Evolutionary conservation across 2,113 vertebrate species (phyloP), one percentile per base, ranked within the genome.

Genomic region (Turnix velox): DNA sequence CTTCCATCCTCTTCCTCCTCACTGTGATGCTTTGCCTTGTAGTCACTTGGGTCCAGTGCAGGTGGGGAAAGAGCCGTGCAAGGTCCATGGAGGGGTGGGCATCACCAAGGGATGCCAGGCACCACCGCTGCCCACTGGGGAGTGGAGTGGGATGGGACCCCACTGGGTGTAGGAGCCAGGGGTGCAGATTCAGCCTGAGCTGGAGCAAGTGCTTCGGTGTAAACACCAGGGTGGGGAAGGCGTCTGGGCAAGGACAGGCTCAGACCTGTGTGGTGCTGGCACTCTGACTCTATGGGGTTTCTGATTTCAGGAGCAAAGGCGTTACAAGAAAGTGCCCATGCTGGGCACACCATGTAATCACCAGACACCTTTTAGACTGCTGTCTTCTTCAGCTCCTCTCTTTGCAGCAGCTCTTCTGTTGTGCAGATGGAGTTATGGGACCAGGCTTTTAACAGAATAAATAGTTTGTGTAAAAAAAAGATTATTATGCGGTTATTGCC

Each of bases 211-310:
- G 0, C 49, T 89, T 72, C 0, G 2, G 77, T 6, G 9, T 95
- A 95, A 96, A 96, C 94, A 96, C 7, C 0, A 18, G 94, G 91
- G 94, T 91, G 94, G 94, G 90, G 94, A 95, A 85, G 62, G 74
- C 3, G 84, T 91, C 94, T 91, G 92, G 87, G 93, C 74, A 0
- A 0, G 65, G 93, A 54, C 95, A 95, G 74, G 95, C 93, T 95
- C 90, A 92, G 94, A 91, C 95, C 78, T 92, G 95, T 0, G 3
- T 0, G 0, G 66, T 2, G 6, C 84, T 91, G 89, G 84, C 93
- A 27, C 68, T 92, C 65, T 0, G 0, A 14, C 67, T 84, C 58
- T 63, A 0, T 24, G 54, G 66, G 42, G 81, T 73, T 93, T 86
- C 88, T 83, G 92, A 59, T 85, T 76, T 33, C 87, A 43, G 77